Evolutionary conservation across 2,888 invertebrate species (phyloP).

Genomic region (Chloroclysta siterata): DNA sequence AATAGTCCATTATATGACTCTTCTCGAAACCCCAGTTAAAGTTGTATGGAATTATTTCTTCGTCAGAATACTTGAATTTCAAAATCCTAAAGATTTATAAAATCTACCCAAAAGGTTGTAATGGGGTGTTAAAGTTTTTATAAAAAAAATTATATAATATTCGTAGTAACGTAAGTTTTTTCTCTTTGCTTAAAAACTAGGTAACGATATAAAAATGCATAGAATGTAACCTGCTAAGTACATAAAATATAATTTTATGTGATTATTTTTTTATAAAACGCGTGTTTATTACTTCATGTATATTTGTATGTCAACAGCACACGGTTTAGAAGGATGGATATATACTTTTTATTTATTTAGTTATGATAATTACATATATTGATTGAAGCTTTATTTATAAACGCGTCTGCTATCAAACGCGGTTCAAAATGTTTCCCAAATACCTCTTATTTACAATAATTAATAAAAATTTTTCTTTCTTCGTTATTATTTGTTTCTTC

Average conservation of each 20-base stretch:
- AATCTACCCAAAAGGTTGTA: too few relatives aligned
- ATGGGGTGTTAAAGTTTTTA: too few relatives aligned
- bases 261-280: constrained; percentile 34
- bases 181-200: not conserved
- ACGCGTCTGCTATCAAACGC: not conserved
- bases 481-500: constrained; percentile 10
- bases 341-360: constrained; percentile 15
- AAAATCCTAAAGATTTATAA: too few relatives aligned
- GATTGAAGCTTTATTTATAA: not conserved
- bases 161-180: not conserved
- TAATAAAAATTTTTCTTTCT: not conserved
- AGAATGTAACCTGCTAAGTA: constrained; percentile 19
- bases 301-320: not conserved
- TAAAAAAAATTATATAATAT: too few relatives aligned
- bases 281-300: not conserved
- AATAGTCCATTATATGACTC: not conserved
- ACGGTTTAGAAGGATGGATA: not conserved
- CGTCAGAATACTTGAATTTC: too few relatives aligned
- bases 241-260: constrained; percentile 42
- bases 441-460: constrained; percentile 5
- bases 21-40: too few relatives aligned
- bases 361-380: not conserved
- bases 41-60: too few relatives aligned
- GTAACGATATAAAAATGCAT: not conserved
- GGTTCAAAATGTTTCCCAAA: not conserved